A percentile compares a stretch with the other conserved stretches of the same genome.
These are phyloP conservation scores for Yponomeuta plumbellus DNA, from an alignment of 2,888 invertebrate species.

Conservation along the genomic window DNA sequence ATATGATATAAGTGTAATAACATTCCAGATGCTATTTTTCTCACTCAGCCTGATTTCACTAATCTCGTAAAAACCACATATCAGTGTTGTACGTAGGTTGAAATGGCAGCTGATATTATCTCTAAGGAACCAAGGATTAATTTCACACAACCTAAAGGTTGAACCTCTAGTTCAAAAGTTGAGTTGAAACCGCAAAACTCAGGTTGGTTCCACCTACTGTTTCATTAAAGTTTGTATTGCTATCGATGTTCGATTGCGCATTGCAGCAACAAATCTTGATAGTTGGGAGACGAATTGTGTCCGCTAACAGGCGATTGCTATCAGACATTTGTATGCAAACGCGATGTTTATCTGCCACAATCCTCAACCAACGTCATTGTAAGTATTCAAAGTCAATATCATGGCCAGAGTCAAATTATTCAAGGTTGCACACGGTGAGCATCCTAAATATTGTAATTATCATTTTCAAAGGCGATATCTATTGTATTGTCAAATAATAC, in stretches of 20 bases:
- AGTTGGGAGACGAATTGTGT: not conserved
- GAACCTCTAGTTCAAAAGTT: too few relatives aligned
- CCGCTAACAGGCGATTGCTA: not conserved
- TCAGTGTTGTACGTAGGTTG: too few relatives aligned
- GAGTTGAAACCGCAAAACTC: too few relatives aligned
- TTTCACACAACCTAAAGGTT: too few relatives aligned
- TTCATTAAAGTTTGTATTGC: not conserved
- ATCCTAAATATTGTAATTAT: not conserved
- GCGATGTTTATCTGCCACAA: constrained; percentile 5
- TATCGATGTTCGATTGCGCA: constrained; percentile 20
- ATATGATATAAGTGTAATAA: too few relatives aligned
- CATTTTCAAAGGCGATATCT: not conserved
- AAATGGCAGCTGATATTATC: too few relatives aligned
- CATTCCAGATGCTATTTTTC: too few relatives aligned
- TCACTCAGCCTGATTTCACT: too few relatives aligned
- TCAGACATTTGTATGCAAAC: constrained; percentile 11
- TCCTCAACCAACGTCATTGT: not conserved
- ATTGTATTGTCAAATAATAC: not conserved
- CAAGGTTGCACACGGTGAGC: not conserved
- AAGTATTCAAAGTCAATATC: constrained; percentile 8
- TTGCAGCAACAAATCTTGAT: constrained; percentile 2
- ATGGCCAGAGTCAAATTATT: not conserved
- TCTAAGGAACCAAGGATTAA: too few relatives aligned
- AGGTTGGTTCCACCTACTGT: not conserved
- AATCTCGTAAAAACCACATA: too few relatives aligned